Evolutionary conservation across 2,113 vertebrate species (phyloP), one percentile per base, ranked within the genome.

Genomic region (Ochotona curzoniae): DNA sequence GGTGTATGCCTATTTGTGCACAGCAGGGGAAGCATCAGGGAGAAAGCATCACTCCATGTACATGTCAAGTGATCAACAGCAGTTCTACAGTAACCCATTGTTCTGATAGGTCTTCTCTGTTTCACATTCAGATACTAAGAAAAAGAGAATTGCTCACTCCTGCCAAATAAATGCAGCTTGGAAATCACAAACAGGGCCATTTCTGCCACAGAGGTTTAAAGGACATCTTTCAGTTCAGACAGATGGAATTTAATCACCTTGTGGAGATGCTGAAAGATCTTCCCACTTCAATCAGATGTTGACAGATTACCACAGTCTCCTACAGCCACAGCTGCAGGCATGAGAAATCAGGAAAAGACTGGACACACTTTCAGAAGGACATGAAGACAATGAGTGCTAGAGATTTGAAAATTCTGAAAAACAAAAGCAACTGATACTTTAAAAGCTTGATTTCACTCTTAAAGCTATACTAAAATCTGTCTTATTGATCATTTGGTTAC

Each of bases 281-380:
- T 94, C 89, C 79, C 92, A 84, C 83, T 87, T 97, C 96, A 96
- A 96, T 96, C 96, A 96, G 89, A 73, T 97, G 94, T 71, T 94
- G 94, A 97, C 92, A 66, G 75, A 97, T 97, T 95, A 86, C 75
- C 84, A 14, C 93, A 97, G 97, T 94, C 51, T 96, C 78, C 78
- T 93, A 35, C 82, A 97, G 96, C 93, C 96, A 82, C 89, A 93
- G 92, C 95, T 95, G 32, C 60, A 47, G 91, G 38, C 66, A 74
- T 73, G 10, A 76, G 67, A 89, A 96, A 54, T 38, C 75, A 32
- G 9, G 38, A 13, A 32, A 83, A 15, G 88, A 78, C 28, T 20
- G 70, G 67, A 87, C n/a, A 86, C 13, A 91, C 75, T 90, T 91
- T 87, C 38, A 89, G 35, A 35, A 87, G 38, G 21, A 75, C 69